These are phyloP conservation scores for Euplagia quadripunctaria DNA, from an alignment of 2,888 invertebrate species.

Conservation along the genomic window DNA sequence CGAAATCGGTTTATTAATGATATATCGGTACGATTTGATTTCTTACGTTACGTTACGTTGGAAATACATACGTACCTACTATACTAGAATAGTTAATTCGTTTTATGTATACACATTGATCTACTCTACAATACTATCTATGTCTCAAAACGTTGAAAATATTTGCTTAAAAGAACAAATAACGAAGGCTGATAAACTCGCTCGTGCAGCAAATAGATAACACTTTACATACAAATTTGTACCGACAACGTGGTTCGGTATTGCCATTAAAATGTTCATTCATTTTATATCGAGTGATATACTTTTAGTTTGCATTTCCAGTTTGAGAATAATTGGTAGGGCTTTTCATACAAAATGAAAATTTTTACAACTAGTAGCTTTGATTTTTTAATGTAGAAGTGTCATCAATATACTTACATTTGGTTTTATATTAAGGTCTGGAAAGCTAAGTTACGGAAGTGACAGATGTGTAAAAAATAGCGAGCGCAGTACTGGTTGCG, in stretches of 20 bases:
- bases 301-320: slow-evolving; percentile 28
- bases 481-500: slow-evolving; percentile 80
- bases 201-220: slow-evolving; percentile 77
- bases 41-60: no score
- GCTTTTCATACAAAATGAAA: slow-evolving; percentile 30
- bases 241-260: slow-evolving; percentile 43
- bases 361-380: slow-evolving; percentile 39
- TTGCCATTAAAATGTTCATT: slow-evolving; percentile 48
- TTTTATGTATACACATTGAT: slow-evolving; percentile 28
- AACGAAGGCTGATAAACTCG: slow-evolving; percentile 68
- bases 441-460: slow-evolving; percentile 43
- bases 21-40: no score
- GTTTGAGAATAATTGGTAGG: slow-evolving; percentile 28
- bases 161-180: slow-evolving; percentile 73
- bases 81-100: slow-evolving; percentile 12
- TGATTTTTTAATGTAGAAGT: slow-evolving; percentile 13
- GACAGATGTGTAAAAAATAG: slow-evolving; percentile 50
- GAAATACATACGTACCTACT: no score
- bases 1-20: no score
- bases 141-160: slow-evolving; percentile 66
- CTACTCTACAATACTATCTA: slow-evolving; percentile 36
- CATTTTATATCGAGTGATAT: slow-evolving; percentile 31
- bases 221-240: slow-evolving; percentile 58
- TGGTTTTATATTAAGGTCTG: not conserved
- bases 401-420: not conserved